Conservation (phyloP, 1,140 invertebrate species). For the Pogonognathellus flavescens region DNA sequence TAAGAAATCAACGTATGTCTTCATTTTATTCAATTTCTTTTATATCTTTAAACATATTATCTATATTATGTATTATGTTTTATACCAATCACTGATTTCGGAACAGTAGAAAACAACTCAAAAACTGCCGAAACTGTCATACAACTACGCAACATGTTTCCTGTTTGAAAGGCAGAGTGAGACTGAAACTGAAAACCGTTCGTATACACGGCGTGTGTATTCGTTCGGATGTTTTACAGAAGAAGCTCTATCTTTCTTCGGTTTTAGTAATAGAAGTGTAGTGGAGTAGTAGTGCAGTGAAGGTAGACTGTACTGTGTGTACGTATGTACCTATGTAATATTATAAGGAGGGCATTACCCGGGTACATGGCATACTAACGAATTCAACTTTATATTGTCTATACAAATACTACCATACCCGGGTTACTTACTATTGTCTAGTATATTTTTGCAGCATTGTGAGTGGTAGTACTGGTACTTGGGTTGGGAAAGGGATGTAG, state of each 20-base stretch:
- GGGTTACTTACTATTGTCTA: constrained; percentile 30
- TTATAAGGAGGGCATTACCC: constrained; percentile 49
- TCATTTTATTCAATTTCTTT: constrained; percentile 41
- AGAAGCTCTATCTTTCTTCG: background rate
- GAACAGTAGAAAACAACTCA: constrained; percentile 19
- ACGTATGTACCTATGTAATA: constrained; percentile 1
- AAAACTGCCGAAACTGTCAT: constrained; percentile 19
- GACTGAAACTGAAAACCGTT: constrained; percentile 26
- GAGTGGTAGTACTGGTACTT: background rate
- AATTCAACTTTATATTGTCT: constrained; percentile 23
- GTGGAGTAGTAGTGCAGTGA: constrained; percentile 15
- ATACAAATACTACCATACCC: constrained; percentile 33
- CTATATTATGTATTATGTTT: background rate
- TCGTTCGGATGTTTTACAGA: constrained; percentile 4
- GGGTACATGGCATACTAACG: constrained; percentile 37
- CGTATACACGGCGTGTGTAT: constrained; percentile 5
- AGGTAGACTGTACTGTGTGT: constrained; percentile 15
- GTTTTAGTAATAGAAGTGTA: background rate
- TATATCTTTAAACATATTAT: background rate
- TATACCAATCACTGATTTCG: constrained; percentile 30
- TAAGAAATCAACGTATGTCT: background rate
- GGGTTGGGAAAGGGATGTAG: no score
- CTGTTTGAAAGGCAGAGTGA: constrained; percentile 43
- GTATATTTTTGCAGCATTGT: background rate
- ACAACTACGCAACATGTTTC: constrained; percentile 36